Base-by-base conservation (phyloP, 1,140 invertebrate species). In the Cherax destructor region DNA sequence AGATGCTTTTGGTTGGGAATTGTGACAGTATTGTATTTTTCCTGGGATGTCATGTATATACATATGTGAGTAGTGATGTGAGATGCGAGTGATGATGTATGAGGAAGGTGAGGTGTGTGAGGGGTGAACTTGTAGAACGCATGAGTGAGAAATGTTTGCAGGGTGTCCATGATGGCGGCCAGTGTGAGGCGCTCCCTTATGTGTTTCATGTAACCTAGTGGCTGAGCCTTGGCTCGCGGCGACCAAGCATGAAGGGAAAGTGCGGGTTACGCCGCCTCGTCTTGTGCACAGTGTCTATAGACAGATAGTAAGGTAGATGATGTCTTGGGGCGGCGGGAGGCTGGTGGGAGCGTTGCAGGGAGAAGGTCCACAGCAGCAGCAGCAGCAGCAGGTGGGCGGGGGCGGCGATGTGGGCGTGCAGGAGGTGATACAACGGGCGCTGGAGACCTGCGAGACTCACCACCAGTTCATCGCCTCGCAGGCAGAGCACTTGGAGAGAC, bases 401-500 rank as follows among this genome's bases (percentile, higher is more conserved):
- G 84, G 90, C 56, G 90, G 61, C 18, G 92, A 78, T 7, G 83
- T 49, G 65, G 92, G 59, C 49, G 72, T 80, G 85, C 59, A 85
- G 83, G 91, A 89, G 52, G 83, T 74, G 52, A 76, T 89, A 50
- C 56, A 65, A 47, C 81, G 77, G 89, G 92, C 92, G 30, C 21
- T 93, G 77, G 92, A 92, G 78, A 93, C 91, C 4, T 93, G 92
- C 47, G 79, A 87, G 47, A 93, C 91, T 80, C 91, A 88, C 86
- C 87, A 92, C 86, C 91, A 92, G 80, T 86, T 93, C 86, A 93
- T 93, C 85, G 91, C 88, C 61, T 92, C 92, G 52, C 92, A 93
- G 84, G 97, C 98, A 88, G 97, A 98, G 95, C 97, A 98, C 94
- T 96, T 99, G 93, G 97, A 98, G 94, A 97, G 97, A 83, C 95